Base-by-base conservation (phyloP, 2,888 invertebrate genomes). In the Tricholauxania praeusta region DNA sequence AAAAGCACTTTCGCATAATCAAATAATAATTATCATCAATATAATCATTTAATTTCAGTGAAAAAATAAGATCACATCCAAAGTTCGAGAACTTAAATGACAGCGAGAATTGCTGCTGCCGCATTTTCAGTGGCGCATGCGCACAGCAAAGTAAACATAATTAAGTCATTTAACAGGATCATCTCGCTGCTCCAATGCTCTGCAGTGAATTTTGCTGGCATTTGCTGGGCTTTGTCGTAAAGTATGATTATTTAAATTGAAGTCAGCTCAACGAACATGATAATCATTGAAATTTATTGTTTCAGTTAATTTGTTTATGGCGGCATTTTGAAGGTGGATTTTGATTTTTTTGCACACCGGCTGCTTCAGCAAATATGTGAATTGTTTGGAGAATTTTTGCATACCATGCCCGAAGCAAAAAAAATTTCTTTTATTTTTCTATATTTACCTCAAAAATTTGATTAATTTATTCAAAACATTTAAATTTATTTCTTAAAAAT, bases 1-100 rank as follows among this genome's bases (percentile, higher is more conserved):
- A 72, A 76, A 78, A 75, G 67, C 76, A 68, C 74, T 77, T 76
- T 78, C 65, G 66, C 72, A 75, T 77, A 75, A 77, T 78, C 76
- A 78, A 78, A 78, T 78, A 74, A 75, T 75, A 77, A 74, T 78
- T 76, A 78, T 77, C 75, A 53, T 70, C 63, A 53, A 53, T 53
- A 62, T 70, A 70, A 70, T 70, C 62, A 70, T 70, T 70, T 39
- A 55, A 53, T 19, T 57, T 63, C 19, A 55, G 32, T 63, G 19
- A 60, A 69, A 62, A 22, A 69, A 60, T 15, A 52, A 65, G 15
- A 65, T 59, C 17, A 59, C 48, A 19, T 49, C 14, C 19, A 28
- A 17, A 22, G 64, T 51, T n/a, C 19, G 22, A 28, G 28, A 51
- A 28, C 14, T 15, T 17, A 17, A 17, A n/a, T n/a, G 19, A 47